Conservation (phyloP, 2,797 vertebrate genomes). For the Cossypha caffra region DNA sequence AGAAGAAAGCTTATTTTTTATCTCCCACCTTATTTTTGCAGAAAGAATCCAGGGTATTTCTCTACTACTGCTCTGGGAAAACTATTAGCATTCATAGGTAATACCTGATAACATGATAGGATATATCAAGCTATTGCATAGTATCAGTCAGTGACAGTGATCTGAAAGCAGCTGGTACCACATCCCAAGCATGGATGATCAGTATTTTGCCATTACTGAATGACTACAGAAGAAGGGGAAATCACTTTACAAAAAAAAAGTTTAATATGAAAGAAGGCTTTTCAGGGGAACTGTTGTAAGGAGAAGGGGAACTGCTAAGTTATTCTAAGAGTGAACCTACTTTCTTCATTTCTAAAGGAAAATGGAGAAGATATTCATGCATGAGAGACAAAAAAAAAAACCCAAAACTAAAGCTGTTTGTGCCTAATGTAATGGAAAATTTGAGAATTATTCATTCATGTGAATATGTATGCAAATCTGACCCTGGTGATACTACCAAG, state of each 20-base stretch:
- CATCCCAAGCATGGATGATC: not conserved
- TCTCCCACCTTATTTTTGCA: not conserved
- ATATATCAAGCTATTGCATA: not conserved
- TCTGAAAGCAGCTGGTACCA: not conserved
- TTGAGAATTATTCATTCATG: slow-evolving; percentile 11
- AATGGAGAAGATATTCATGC: not conserved
- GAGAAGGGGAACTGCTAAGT: not conserved
- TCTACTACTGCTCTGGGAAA: not conserved
- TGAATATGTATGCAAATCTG: slow-evolving; percentile 27
- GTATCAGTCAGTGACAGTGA: not conserved
- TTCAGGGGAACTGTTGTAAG: not conserved
- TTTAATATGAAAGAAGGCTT: not conserved
- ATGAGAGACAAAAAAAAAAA: not conserved
- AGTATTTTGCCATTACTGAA: not conserved
- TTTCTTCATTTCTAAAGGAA: slow-evolving; percentile 11
- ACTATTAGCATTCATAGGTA: not conserved
- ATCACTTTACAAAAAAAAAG: not conserved
- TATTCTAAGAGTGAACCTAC: not conserved
- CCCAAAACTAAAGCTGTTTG: not conserved
- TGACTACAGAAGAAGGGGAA: not conserved
- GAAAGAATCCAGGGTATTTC: not conserved
- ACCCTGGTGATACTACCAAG: not conserved
- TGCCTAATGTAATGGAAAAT: slow-evolving; percentile 50
- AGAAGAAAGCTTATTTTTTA: not conserved
- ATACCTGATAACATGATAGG: not conserved